Percentiles rank a stretch among this genome's conserved stretches.
phyloP scores from a whole-genome alignment of 1,140 invertebrate genomes.

The Protaetia brevitarsis region DNA sequence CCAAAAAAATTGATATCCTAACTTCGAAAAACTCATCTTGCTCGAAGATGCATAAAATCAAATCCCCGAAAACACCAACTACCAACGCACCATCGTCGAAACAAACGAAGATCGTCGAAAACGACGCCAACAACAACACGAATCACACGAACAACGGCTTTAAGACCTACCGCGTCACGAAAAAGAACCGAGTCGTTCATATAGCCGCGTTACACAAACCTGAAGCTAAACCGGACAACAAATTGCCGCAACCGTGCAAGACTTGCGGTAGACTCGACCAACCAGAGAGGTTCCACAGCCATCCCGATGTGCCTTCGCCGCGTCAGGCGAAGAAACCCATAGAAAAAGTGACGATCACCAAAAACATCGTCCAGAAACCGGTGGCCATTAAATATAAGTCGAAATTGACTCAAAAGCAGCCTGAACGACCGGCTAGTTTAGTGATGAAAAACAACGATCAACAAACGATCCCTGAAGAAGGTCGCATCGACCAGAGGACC shows the following conservation, averaged over 20 bases:
- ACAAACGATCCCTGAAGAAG: not conserved
- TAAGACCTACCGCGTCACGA: not conserved
- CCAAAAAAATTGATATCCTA: not conserved
- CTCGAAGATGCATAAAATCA: constrained; percentile 15
- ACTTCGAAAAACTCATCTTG: not conserved
- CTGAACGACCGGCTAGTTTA: not conserved
- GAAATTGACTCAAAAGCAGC: constrained; percentile 21
- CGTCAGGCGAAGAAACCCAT: constrained; percentile 26
- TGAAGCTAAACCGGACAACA: constrained; percentile 29
- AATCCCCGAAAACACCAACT: not conserved
- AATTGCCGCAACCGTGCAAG: constrained; percentile 54
- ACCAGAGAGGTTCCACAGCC: constrained; percentile 61
- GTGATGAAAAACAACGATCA: not conserved
- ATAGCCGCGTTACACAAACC: not conserved
- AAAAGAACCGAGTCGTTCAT: not conserved
- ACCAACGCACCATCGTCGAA: not conserved
- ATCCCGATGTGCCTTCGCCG: constrained; percentile 48
- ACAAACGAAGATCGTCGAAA: not conserved
- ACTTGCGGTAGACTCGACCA: constrained; percentile 56
- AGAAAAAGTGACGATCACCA: constrained; percentile 34
- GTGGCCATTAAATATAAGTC: constrained; percentile 54
- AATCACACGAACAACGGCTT: constrained; percentile 18
- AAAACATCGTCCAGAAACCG: constrained; percentile 54
- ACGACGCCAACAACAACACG: constrained; percentile 17
- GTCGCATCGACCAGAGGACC: constrained; percentile 39